Evolutionary conservation across 1,140 invertebrate species (phyloP).

Genomic region (Philopotamus ludificatus): DNA sequence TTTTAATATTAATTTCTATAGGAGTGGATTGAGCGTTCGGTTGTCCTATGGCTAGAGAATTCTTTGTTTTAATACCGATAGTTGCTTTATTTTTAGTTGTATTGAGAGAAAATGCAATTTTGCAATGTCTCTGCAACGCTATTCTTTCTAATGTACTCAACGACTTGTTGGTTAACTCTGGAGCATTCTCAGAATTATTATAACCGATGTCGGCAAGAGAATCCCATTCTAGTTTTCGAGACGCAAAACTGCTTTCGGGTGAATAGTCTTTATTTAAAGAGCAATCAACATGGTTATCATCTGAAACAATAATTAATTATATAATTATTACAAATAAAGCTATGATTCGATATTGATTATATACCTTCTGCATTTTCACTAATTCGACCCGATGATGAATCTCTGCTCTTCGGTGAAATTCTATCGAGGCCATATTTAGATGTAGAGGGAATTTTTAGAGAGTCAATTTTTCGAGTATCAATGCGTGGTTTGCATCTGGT

Average conservation of each 20-base stretch:
- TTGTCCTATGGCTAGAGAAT: constrained; percentile 42
- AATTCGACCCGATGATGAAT: no score
- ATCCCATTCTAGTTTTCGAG: constrained; percentile 72
- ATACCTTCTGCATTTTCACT: no score
- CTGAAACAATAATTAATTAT: constrained; percentile 13
- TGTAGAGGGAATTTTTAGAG: no score
- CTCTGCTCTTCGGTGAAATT: no score
- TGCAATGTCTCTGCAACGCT: constrained; percentile 48
- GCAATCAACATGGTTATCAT: constrained; percentile 23
- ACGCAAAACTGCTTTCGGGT: constrained; percentile 64
- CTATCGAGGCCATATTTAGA: no score
- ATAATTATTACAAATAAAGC: no score
- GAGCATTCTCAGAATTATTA: constrained; percentile 47
- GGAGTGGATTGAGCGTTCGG: constrained; percentile 54
- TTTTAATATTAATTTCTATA: neutral
- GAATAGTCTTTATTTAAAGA: constrained; percentile 44
- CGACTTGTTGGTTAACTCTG: constrained; percentile 52
- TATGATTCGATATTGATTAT: no score
- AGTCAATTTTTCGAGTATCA: no score
- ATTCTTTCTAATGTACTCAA: constrained; percentile 62
- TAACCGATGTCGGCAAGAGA: constrained; percentile 76
- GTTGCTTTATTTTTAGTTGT: constrained; percentile 36
- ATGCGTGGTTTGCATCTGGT: no score
- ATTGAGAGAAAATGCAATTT: constrained; percentile 42
- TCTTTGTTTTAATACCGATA: constrained; percentile 48